Evolutionary conservation across 2,113 vertebrate genomes (phyloP).

Genomic region (Aptenodytes forsteri): DNA sequence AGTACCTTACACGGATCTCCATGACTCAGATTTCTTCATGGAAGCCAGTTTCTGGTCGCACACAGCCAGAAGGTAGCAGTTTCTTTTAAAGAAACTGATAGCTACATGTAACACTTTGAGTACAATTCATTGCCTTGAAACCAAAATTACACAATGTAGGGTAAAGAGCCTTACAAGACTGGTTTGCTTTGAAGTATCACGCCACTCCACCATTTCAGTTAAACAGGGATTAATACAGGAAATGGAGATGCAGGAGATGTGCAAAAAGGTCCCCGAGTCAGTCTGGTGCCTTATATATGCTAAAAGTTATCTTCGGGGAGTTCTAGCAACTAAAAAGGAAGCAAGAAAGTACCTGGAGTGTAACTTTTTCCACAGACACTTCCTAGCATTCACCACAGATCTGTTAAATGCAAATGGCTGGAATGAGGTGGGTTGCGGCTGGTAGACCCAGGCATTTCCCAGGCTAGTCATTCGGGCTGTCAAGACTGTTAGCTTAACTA

Average conservation of each 20-base stretch:
- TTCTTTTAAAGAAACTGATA: not conserved
- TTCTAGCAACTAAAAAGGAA: not conserved
- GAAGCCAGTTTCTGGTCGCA: not conserved
- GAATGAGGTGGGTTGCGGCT: rapidly evolving
- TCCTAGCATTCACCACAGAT: not conserved
- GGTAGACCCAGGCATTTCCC: not conserved
- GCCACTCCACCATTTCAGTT: not conserved
- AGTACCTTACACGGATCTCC: not conserved
- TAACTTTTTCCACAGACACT: not conserved
- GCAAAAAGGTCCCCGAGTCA: not conserved
- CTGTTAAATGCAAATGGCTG: not conserved
- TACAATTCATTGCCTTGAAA: not conserved
- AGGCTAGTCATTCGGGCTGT: not conserved
- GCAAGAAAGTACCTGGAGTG: not conserved
- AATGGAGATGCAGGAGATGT: not conserved
- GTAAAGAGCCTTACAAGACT: not conserved
- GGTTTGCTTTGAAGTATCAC: not conserved
- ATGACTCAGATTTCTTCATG: not conserved
- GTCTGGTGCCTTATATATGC: not conserved
- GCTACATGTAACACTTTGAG: not conserved
- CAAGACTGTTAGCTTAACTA: not conserved
- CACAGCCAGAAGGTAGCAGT: not conserved
- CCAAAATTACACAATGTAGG: not conserved
- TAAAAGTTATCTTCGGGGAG: not conserved
- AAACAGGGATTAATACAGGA: not conserved